phyloP scores from a whole-genome alignment of 2,888 invertebrate species.

The Drosophila acutilabella region DNA sequence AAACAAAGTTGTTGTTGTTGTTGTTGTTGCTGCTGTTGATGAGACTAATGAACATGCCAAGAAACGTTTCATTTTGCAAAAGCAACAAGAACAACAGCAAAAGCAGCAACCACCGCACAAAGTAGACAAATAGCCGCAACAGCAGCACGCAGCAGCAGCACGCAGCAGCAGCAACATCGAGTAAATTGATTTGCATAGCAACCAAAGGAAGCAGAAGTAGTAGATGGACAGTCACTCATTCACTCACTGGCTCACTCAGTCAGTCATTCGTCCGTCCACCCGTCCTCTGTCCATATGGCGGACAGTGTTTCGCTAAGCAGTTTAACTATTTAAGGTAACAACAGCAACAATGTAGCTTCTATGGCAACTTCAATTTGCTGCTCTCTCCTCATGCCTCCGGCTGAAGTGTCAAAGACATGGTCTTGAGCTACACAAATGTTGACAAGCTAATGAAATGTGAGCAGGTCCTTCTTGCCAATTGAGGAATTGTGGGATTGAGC shows the following conservation, averaged over 20 bases:
- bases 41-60: constrained; percentile 73
- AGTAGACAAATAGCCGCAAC: constrained; percentile 58
- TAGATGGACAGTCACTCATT: constrained; percentile 25
- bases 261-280: not conserved
- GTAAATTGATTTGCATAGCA: constrained; percentile 79
- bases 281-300: constrained; percentile 26
- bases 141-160: constrained; percentile 20
- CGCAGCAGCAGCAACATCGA: constrained; percentile 9
- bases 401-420: constrained; percentile 79
- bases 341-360: constrained; percentile 60
- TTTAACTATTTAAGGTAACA: constrained; percentile 76
- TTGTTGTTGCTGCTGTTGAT: constrained; percentile 31
- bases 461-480: constrained; percentile 56
- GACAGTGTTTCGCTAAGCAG: constrained; percentile 69
- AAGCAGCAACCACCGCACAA: constrained; percentile 31
- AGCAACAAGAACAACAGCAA: constrained; percentile 19
- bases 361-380: constrained; percentile 70
- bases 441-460: constrained; percentile 81
- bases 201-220: constrained; percentile 40
- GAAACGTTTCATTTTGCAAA: constrained; percentile 33
- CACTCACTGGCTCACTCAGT: constrained; percentile 17
- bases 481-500: constrained; percentile 10
- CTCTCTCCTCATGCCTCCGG: constrained; percentile 58
- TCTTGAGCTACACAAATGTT: constrained; percentile 72
- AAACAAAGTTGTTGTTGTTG: constrained; percentile 52